A percentile compares a stretch with the other conserved stretches of the same genome.
These are phyloP conservation scores for Gopherus flavomarginatus DNA, from an alignment of 2,113 vertebrate species.

Conservation along the genomic window DNA sequence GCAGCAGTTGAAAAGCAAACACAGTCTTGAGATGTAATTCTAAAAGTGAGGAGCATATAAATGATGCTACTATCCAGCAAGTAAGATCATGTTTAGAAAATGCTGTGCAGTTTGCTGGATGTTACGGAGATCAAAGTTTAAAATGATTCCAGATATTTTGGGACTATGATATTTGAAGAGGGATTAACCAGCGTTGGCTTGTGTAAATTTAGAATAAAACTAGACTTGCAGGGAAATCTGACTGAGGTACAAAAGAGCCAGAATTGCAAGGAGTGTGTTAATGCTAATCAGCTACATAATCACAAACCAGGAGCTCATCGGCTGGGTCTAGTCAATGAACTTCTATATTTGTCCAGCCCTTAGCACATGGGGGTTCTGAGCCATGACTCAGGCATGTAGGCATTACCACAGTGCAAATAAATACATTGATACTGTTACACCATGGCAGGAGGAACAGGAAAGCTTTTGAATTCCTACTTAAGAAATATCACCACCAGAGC, in stretches of 20 bases:
- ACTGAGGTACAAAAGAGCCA: not conserved
- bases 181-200: slow-evolving; percentile 29
- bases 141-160: slow-evolving; percentile 6
- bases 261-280: slow-evolving; percentile 2
- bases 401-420: slow-evolving; percentile 1
- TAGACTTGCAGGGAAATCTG: not conserved
- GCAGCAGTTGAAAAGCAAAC: slow-evolving; percentile 68
- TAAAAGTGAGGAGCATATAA: slow-evolving; percentile 64
- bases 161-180: slow-evolving; percentile 31
- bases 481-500: not conserved
- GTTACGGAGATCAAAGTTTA: slow-evolving; percentile 16
- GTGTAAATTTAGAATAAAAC: not conserved
- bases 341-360: not conserved
- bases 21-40: slow-evolving; percentile 52
- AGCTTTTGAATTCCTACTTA: not conserved
- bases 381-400: not conserved
- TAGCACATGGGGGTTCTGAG: slow-evolving; percentile 19
- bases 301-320: not conserved
- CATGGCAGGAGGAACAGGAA: not conserved
- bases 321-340: not conserved
- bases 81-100: not conserved
- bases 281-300: slow-evolving; percentile 18
- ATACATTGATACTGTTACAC: not conserved
- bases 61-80: not conserved
- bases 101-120: not conserved